phyloP scores from a whole-genome alignment of 2,888 invertebrate species.

The Sylvicola cinctus region DNA sequence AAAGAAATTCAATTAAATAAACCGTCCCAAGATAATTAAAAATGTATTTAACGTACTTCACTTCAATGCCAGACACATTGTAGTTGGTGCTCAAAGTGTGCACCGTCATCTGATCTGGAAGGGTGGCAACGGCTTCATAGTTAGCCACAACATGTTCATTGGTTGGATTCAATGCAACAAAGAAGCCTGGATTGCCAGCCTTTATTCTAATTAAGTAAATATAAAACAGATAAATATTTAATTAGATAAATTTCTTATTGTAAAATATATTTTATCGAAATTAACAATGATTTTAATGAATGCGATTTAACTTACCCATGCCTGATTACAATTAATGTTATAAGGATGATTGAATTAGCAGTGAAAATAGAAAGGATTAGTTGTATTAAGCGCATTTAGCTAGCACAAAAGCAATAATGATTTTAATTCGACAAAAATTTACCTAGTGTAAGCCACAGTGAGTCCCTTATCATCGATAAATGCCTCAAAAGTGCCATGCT shows the following conservation, averaged over 20 bases:
- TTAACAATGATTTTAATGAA: constrained; percentile 2
- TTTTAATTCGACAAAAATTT: constrained; percentile 11
- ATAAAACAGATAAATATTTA: constrained; percentile 2
- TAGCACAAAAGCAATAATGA: neutral
- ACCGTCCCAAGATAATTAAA: neutral
- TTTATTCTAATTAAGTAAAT: constrained; percentile 46
- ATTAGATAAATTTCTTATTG: neutral
- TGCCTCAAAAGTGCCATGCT: constrained; percentile 35
- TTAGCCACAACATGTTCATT: constrained; percentile 28
- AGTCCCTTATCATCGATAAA: constrained; percentile 26
- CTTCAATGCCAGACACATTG: constrained; percentile 11
- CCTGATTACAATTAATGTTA: constrained; percentile 2
- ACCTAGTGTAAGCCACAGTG: constrained; percentile 49
- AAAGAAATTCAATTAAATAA: constrained; percentile 7
- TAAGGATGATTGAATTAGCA: neutral
- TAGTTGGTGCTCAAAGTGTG: constrained; percentile 33
- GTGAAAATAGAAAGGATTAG: neutral
- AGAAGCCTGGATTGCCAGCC: constrained; percentile 51
- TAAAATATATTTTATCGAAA: neutral
- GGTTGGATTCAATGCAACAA: constrained; percentile 48
- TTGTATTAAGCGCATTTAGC: neutral
- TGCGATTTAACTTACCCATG: neutral
- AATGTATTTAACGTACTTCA: constrained; percentile 12
- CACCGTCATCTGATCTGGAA: constrained; percentile 41
- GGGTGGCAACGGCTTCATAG: constrained; percentile 27